Evolutionary conservation across 2,797 vertebrate genomes (phyloP).

Genomic region (Eidolon dupreanum): DNA sequence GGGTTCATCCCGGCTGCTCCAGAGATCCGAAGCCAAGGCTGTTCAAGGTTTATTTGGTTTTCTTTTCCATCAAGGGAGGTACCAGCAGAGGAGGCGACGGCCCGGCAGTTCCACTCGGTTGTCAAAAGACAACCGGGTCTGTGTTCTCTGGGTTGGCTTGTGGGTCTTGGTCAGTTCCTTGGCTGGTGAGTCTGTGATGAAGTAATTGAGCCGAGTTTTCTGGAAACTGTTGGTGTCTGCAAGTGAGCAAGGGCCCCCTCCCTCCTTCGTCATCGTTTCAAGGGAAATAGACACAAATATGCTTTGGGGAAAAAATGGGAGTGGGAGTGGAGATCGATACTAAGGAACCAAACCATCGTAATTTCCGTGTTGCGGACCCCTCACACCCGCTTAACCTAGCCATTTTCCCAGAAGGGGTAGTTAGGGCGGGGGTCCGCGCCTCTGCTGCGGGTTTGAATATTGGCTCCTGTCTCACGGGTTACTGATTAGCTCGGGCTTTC

Average conservation of each 20-base stretch:
- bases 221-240: constrained; percentile 80
- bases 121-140: constrained; percentile 78
- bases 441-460: constrained; percentile 21
- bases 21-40: constrained; percentile 61
- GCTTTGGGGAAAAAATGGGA: neutral
- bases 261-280: constrained; percentile 29
- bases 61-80: constrained; percentile 58
- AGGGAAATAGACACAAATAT: constrained; percentile 55
- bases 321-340: neutral
- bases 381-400: constrained; percentile 17
- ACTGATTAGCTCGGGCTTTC: constrained; percentile 81
- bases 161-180: constrained; percentile 44
- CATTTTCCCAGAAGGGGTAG: constrained; percentile 50
- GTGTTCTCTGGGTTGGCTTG: constrained; percentile 60
- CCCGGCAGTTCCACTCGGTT: constrained; percentile 76
- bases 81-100: constrained; percentile 16
- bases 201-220: constrained; percentile 75
- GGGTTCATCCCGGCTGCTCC: neutral
- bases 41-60: constrained; percentile 78
- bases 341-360: neutral
- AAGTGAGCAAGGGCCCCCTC: constrained; percentile 21
- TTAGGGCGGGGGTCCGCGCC: neutral
- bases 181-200: constrained; percentile 14
- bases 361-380: constrained; percentile 19
- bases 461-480: constrained; percentile 74